Evolutionary conservation across 2,113 vertebrate genomes (phyloP), one percentile per base, ranked within the genome.

Genomic region (Misgurnus mizolepis): DNA sequence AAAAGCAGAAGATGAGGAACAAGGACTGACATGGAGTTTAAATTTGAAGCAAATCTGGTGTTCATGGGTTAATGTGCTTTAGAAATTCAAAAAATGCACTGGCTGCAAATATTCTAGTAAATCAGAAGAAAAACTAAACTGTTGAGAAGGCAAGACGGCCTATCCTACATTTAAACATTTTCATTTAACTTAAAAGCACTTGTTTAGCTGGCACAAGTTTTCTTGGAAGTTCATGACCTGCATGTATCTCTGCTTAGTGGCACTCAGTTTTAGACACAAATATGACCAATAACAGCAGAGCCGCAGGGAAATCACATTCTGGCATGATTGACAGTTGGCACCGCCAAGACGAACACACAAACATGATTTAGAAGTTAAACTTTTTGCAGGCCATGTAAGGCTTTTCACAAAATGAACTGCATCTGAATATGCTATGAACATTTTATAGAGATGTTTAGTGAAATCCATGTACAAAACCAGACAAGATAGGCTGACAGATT

Each of bases 21-120:
- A 66, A 62, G 40, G 55, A 80, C 12, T 53, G 49, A 10, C 66
- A 80, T 18, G 11, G 14, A 18, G 41, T 40, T 73, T 6, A 80
- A 43, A 72, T 50, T 64, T 64, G 15, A 40, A 79, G 56, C 39
- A 45, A 56, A 73, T 73, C 53, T 56, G 53, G 14, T 56, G 0
- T 43, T 43, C 39, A 72, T 40, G 9, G 53, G 39, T 58, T 18
- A 72, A 71, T 10, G 17, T 58, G 53, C 67, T 45, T 68, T 68
- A 22, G 10, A 22, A 22, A 68, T 14, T 50, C 45, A n/a, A 50
- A 22, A 67, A 5, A 7, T 49, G 18, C 18, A 50, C 22, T 15
- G 12, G 27, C 47, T 12, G 45, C n/a, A 11, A 68, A 45, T 14
- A 27, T 27, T 2, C 15, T 17, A 6, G 6, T 56, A 56, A 17